Base-by-base conservation (phyloP, 35 echinoderm and acorn worm genomes). In the Apostichopus californicus region DNA sequence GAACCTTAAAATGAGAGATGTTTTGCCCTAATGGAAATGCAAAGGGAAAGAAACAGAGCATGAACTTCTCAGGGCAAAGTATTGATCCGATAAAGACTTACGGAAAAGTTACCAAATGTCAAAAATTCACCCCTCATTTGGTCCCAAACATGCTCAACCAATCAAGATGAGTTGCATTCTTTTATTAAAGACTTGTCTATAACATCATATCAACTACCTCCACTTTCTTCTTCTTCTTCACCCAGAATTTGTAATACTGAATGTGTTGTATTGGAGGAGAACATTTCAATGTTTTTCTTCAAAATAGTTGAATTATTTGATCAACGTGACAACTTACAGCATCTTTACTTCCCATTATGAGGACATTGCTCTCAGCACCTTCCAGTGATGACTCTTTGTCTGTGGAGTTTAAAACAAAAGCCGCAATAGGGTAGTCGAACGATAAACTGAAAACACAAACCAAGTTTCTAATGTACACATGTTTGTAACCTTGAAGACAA, bases 1-100 rank as follows among this genome's bases (percentile, higher is more conserved):
- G 86, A 98, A 98, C 54, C 97, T 71, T 34, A 96, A 87, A 55
- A 98, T 98, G 12, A 98, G 92, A 9, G 97, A 96, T 56, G 97
- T 98, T 84, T 98, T 98, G 8, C 97, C 97, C 97, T 98, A 73
- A 55, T 46, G 34, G 34, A 46, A 46, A 46, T 46, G 77, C 87
- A 65, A 91, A 79, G 9, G 73, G 90, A 78, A 78, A 54, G 11
- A 80, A 54, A 24, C 4, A 80, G 22, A 80, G 13, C 0, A 34
- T 12, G 3, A 5, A 68, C 18, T 68, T 68, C 11, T 46, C 34
- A 46, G 34, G 34, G 34, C 34, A 46, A 46, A 46, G 34, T 0
- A 46, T 46, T 46, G 34, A 46, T 46, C 34, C 3, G 0, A 61
- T 7, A 23, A 59, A 57, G 15, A 57, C 84, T 61, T 87, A n/a